A percentile compares a stretch with the other conserved stretches of the same genome.
Evolutionary conservation across 1,140 invertebrate species (phyloP).

Genomic region (Micrasema longulum): DNA sequence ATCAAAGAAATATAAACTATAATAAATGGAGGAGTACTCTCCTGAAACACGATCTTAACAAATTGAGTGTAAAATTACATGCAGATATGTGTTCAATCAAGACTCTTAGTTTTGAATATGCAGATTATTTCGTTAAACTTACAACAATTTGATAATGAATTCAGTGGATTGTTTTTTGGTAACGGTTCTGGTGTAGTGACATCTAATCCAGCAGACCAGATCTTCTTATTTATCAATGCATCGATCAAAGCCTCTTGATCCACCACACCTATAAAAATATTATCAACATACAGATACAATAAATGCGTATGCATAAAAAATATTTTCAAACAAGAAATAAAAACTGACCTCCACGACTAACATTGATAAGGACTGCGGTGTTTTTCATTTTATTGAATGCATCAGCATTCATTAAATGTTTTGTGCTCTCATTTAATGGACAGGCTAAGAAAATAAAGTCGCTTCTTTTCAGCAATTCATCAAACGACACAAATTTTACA

Average conservation of each 20-base stretch:
- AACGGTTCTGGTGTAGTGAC: conserved; percentile 92
- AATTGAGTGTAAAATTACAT: no score
- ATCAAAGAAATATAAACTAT: no score
- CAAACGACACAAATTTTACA: conserved; percentile 78
- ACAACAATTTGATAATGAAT: conserved; percentile 85
- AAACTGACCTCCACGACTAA: conserved; percentile 77
- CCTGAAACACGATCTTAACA: no score
- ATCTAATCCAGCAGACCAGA: conserved; percentile 90
- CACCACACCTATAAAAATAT: conserved; percentile 71
- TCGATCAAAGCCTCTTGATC: conserved; percentile 81
- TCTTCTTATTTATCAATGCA: conserved; percentile 77
- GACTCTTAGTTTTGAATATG: no score
- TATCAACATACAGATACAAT: no score
- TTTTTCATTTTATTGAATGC: conserved; percentile 85
- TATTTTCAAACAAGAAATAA: no score
- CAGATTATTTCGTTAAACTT: conserved; percentile 57
- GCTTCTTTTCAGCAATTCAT: conserved; percentile 77
- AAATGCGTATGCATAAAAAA: no score
- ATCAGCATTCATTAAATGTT: conserved; percentile 76
- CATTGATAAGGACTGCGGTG: conserved; percentile 83
- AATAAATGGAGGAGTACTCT: no score
- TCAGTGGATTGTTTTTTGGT: conserved; percentile 79
- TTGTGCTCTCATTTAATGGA: conserved; percentile 78
- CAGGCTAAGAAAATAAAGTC: conserved; percentile 82
- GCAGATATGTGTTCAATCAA: no score